Conservation (phyloP, 2,888 invertebrate species). For the Ectobius pallidus region DNA sequence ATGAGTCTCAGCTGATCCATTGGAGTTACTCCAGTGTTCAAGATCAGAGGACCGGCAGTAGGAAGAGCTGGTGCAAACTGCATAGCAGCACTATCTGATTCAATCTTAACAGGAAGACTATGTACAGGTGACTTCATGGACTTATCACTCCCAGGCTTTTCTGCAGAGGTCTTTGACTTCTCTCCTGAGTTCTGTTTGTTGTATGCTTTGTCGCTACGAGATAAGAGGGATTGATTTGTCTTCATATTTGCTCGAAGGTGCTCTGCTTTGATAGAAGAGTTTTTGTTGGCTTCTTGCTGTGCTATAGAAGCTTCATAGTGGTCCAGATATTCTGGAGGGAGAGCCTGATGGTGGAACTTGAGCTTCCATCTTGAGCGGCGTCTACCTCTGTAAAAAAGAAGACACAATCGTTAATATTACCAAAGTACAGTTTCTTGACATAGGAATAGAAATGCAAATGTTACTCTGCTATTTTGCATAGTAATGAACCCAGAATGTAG, state of each 20-base stretch:
- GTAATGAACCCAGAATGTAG: no score
- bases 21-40: not conserved
- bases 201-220: not conserved
- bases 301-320: conserved; percentile 72
- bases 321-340: conserved; percentile 78
- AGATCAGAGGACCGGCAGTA: not conserved
- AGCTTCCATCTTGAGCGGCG: conserved; percentile 74
- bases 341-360: conserved; percentile 80
- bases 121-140: not conserved
- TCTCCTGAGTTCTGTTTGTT: not conserved
- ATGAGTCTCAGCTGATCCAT: conserved; percentile 15
- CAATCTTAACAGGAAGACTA: not conserved
- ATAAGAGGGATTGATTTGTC: not conserved
- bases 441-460: not conserved
- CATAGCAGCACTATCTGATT: not conserved
- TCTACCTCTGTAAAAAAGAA: conserved; percentile 52
- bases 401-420: not conserved
- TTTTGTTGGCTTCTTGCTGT: conserved; percentile 43
- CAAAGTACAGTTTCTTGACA: not conserved
- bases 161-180: not conserved
- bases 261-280: conserved; percentile 24
- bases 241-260: not conserved
- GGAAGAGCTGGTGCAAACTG: not conserved
- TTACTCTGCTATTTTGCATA: not conserved
- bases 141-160: not conserved